Conservation (phyloP, 2,888 invertebrate species). For the Pseudococcus viburni region DNA sequence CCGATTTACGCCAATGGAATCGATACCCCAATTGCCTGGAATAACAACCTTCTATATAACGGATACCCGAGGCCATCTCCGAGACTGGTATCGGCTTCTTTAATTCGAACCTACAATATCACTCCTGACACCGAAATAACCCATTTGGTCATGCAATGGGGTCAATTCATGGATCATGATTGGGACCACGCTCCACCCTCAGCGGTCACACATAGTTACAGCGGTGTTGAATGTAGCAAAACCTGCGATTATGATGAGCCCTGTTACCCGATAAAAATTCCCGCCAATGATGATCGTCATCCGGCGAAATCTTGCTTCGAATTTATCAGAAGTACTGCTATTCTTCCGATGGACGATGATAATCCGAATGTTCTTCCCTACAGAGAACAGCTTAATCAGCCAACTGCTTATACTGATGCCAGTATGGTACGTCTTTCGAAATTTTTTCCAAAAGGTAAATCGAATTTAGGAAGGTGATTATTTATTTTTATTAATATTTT, state of each 20-base stretch:
- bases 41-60: conserved; percentile 82
- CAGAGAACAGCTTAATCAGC: conserved; percentile 94
- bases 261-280: conserved; percentile 97
- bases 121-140: conserved; percentile 85
- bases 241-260: conserved; percentile 76
- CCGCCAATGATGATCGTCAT: conserved; percentile 88
- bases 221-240: conserved; percentile 70
- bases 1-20: conserved; percentile 98
- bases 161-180: conserved; percentile 98
- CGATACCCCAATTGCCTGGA: conserved; percentile 96
- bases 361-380: conserved; percentile 88
- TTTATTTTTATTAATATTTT: neutral
- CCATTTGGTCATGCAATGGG: conserved; percentile 99
- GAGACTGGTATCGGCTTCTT: conserved; percentile 69
- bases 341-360: conserved; percentile 96
- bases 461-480: too few relatives aligned
- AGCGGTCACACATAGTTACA: conserved; percentile 92
- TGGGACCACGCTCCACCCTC: conserved; percentile 94
- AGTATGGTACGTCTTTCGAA: conserved; percentile 78
- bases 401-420: conserved; percentile 96
- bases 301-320: conserved; percentile 91
- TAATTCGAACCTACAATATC: conserved; percentile 87
- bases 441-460: neutral
- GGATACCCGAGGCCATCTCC: conserved; percentile 74
- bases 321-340: conserved; percentile 93